Evolutionary conservation across 2,113 vertebrate species (phyloP).

Genomic region (Callopanchax toddi): DNA sequence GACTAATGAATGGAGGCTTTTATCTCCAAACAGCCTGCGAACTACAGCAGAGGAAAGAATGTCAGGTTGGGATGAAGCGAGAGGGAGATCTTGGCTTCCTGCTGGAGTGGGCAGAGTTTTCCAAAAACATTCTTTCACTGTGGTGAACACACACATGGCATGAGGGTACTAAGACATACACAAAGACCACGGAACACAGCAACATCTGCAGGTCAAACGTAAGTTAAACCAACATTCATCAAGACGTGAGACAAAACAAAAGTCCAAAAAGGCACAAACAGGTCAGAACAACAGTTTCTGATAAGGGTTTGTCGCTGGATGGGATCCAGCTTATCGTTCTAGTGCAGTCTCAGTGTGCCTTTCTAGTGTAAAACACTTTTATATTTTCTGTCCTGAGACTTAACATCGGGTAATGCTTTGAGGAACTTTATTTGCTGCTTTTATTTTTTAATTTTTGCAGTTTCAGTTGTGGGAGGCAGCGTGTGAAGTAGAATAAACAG

Average conservation of each 20-base stretch:
- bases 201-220: constrained; percentile 49
- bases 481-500: too few relatives aligned
- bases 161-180: constrained; percentile 12
- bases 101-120: constrained; percentile 33
- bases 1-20: constrained; percentile 77
- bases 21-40: constrained; percentile 68
- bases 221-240: constrained; percentile 50
- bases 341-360: too few relatives aligned
- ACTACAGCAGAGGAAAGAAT: constrained; percentile 66
- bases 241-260: constrained; percentile 57
- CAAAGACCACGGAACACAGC: constrained; percentile 1
- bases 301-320: constrained; percentile 34
- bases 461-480: too few relatives aligned
- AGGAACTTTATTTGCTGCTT: too few relatives aligned
- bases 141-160: constrained; percentile 20
- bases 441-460: too few relatives aligned
- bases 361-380: constrained; percentile 6
- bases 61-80: constrained; percentile 46
- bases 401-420: not conserved
- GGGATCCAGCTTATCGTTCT: constrained; percentile 24
- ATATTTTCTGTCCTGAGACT: not conserved
- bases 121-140: constrained; percentile 40
- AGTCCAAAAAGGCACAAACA: not conserved
- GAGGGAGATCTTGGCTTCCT: constrained; percentile 36
- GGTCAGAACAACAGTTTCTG: constrained; percentile 29